Conservation (phyloP, 2,888 invertebrate species). For the Napeogenes inachia region DNA sequence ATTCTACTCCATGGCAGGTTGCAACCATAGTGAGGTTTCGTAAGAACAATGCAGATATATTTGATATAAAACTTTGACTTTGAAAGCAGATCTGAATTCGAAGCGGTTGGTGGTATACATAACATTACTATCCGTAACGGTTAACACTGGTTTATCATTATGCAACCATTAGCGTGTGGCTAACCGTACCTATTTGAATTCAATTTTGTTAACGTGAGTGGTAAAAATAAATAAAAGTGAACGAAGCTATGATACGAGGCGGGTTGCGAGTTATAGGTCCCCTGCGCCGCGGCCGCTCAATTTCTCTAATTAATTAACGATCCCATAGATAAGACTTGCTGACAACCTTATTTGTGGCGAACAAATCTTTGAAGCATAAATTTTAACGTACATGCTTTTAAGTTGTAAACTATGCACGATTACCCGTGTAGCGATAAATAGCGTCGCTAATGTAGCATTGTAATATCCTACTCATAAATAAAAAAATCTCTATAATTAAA, state of each 20-base stretch:
- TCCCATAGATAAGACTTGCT: conserved; percentile 74
- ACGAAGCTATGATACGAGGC: conserved; percentile 73
- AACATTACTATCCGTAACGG: conserved; percentile 7
- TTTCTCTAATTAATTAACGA: conserved; percentile 78
- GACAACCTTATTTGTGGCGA: conserved; percentile 77
- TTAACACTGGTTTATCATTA: conserved; percentile 16
- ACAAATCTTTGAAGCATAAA: conserved; percentile 76
- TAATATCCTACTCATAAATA: neutral
- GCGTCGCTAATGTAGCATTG: conserved; percentile 18
- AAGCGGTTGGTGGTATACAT: neutral
- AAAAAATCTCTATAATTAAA: conserved; percentile 23
- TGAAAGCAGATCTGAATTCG: neutral
- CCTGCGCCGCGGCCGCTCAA: conserved; percentile 71
- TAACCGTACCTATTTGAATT: conserved; percentile 57
- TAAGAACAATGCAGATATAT: too few relatives aligned
- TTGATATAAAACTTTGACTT: neutral
- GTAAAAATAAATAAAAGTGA: conserved; percentile 73
- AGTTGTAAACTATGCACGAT: conserved; percentile 71
- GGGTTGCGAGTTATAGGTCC: conserved; percentile 76
- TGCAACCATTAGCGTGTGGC: conserved; percentile 22
- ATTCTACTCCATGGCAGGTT: too few relatives aligned
- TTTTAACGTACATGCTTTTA: conserved; percentile 73
- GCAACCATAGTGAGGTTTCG: too few relatives aligned
- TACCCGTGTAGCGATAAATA: conserved; percentile 54
- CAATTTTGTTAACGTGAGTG: conserved; percentile 75